These are phyloP conservation scores for Bucco capensis DNA, from an alignment of 2,113 vertebrate genomes.

Conservation along the genomic window DNA sequence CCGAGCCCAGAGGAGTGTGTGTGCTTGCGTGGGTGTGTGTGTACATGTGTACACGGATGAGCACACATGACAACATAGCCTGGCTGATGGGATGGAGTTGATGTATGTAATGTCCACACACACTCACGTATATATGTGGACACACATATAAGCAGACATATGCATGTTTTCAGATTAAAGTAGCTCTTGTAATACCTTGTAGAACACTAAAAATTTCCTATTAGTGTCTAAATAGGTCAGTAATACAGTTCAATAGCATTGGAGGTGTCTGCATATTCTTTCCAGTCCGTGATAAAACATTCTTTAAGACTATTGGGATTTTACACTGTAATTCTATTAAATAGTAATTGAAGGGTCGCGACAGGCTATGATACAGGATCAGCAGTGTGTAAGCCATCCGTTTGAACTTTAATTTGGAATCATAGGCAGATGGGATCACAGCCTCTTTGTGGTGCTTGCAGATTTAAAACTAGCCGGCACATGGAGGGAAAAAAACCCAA, in stretches of 20 bases:
- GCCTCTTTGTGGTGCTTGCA: constrained; percentile 72
- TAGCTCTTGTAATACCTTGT: constrained; percentile 57
- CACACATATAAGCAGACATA: background rate
- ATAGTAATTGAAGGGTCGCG: constrained; percentile 80
- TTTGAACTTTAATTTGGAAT: constrained; percentile 81
- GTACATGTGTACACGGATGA: background rate
- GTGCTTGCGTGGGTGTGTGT: background rate
- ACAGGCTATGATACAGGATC: constrained; percentile 82
- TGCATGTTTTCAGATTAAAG: constrained; percentile 23
- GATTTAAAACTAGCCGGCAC: constrained; percentile 74
- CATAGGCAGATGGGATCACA: constrained; percentile 81
- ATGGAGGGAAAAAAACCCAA: background rate
- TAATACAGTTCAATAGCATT: constrained; percentile 33
- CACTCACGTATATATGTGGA: background rate
- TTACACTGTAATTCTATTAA: constrained; percentile 84
- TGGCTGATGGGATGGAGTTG: background rate
- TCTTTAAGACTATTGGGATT: constrained; percentile 80
- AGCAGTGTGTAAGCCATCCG: constrained; percentile 73
- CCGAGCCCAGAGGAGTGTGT: rapidly evolving
- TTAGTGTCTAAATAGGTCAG: constrained; percentile 62
- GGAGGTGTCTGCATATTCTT: constrained; percentile 53
- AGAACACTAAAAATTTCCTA: constrained; percentile 49
- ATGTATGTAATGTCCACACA: background rate
- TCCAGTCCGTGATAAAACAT: constrained; percentile 70
- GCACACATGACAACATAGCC: rapidly evolving